Percentiles rank a stretch among this genome's conserved stretches.
Evolutionary conservation across 2,113 vertebrate species (phyloP).

Genomic region (Illadopsis cleaveri): DNA sequence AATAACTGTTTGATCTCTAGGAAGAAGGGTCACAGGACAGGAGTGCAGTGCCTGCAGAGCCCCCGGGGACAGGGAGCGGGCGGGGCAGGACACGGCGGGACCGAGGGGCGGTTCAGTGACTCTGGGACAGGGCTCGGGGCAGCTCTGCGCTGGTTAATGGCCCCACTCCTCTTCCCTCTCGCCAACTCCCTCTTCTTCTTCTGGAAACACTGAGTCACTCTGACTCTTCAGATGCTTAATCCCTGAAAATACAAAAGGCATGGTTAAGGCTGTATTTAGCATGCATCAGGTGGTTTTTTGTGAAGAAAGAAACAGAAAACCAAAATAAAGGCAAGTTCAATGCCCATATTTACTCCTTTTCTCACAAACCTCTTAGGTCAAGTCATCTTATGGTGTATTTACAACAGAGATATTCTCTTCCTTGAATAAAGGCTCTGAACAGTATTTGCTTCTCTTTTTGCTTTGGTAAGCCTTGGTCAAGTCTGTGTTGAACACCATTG

Average conservation of each 20-base stretch:
- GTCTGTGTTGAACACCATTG: not conserved
- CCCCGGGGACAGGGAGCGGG: not conserved
- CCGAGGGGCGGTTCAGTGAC: not conserved
- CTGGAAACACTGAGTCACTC: slow-evolving; percentile 75
- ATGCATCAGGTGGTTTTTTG: not conserved
- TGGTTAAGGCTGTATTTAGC: not conserved
- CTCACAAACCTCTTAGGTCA: not conserved
- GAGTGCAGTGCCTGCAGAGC: slow-evolving; percentile 31
- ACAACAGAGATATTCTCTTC: not conserved
- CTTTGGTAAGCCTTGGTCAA: not conserved
- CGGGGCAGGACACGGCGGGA: not conserved
- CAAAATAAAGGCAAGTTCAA: not conserved
- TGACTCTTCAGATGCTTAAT: slow-evolving; percentile 81
- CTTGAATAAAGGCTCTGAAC: not conserved
- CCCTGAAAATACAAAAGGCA: slow-evolving; percentile 73
- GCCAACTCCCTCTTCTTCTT: slow-evolving; percentile 77
- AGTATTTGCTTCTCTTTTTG: not conserved
- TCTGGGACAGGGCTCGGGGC: not conserved
- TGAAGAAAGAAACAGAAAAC: not conserved
- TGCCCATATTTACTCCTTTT: not conserved
- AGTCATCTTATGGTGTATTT: not conserved
- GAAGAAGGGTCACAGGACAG: not conserved
- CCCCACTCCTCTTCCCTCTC: slow-evolving; percentile 76
- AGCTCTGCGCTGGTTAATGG: not conserved
- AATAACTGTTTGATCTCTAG: slow-evolving; percentile 44